Conservation (phyloP, 1,140 invertebrate genomes). For the Trachymyrmex septentrionalis region DNA sequence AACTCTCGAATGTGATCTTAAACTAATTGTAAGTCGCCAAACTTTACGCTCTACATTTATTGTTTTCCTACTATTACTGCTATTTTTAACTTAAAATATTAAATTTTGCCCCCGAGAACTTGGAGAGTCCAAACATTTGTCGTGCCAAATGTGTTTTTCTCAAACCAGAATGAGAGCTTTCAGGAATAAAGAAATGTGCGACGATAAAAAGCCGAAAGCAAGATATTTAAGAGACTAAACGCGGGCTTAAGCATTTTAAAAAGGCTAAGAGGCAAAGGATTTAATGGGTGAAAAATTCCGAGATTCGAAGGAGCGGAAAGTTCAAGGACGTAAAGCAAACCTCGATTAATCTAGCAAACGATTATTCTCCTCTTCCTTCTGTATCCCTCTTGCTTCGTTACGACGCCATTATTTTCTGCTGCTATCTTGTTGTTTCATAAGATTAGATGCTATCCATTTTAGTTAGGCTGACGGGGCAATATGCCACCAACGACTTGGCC, state of each 20-base stretch:
- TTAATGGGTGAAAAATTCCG: conserved; percentile 10
- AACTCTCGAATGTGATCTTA: conserved; percentile 10
- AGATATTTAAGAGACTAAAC: background rate
- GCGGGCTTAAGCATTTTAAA: background rate
- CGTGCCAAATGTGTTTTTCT: background rate
- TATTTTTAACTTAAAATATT: conserved; percentile 17
- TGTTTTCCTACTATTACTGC: background rate
- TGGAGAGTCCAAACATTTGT: background rate
- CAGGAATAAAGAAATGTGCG: background rate
- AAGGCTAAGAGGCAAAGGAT: background rate
- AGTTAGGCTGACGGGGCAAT: conserved; percentile 69
- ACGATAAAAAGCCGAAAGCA: background rate
- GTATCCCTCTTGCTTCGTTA: conserved; percentile 40
- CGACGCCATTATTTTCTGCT: conserved; percentile 28
- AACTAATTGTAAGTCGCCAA: background rate
- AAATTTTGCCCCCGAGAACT: background rate
- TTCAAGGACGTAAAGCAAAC: conserved; percentile 25
- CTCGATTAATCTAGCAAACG: conserved; percentile 50
- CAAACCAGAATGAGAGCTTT: background rate
- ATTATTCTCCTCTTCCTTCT: conserved; percentile 20
- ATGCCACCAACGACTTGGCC: conserved; percentile 41
- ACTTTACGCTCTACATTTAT: conserved; percentile 5
- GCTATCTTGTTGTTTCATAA: conserved; percentile 56
- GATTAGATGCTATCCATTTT: conserved; percentile 75
- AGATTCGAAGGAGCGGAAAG: background rate